These are phyloP conservation scores for Heliconius nattereri DNA, from an alignment of 1,140 invertebrate species.

Conservation along the genomic window DNA sequence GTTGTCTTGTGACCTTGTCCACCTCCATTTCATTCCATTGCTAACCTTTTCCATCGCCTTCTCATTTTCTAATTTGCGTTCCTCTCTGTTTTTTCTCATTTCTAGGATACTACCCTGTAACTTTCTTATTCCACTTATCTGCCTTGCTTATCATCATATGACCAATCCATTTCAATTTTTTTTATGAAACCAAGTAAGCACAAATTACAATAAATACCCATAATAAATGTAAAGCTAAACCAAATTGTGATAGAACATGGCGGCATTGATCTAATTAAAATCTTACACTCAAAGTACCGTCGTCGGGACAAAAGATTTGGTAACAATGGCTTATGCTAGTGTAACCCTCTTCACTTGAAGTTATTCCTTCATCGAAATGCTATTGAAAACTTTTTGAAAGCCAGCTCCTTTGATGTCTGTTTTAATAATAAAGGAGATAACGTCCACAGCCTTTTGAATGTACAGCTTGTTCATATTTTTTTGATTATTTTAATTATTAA, in stretches of 20 bases:
- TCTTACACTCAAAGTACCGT: constrained; percentile 21
- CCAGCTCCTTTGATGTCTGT: constrained; percentile 25
- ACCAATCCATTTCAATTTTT: no score
- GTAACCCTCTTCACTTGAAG: constrained; percentile 26
- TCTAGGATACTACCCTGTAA: no score
- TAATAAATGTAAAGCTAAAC: neutral
- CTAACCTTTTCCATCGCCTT: no score
- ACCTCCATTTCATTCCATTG: no score
- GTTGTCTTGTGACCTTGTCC: no score
- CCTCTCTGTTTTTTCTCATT: no score
- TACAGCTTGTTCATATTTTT: neutral
- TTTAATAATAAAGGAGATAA: constrained; percentile 28
- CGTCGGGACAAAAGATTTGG: constrained; percentile 24
- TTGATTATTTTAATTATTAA: neutral
- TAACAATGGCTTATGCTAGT: constrained; percentile 24
- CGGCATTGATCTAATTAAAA: constrained; percentile 20
- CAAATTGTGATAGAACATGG: neutral
- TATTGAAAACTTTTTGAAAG: constrained; percentile 27
- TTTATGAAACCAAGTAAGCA: no score
- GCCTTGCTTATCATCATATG: no score
- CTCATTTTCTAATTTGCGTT: no score
- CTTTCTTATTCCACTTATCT: no score
- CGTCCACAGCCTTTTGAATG: neutral
- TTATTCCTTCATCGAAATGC: constrained; percentile 28
- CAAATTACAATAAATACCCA: no score